Conservation (phyloP, 2,113 vertebrate genomes). For the Natator depressus region DNA sequence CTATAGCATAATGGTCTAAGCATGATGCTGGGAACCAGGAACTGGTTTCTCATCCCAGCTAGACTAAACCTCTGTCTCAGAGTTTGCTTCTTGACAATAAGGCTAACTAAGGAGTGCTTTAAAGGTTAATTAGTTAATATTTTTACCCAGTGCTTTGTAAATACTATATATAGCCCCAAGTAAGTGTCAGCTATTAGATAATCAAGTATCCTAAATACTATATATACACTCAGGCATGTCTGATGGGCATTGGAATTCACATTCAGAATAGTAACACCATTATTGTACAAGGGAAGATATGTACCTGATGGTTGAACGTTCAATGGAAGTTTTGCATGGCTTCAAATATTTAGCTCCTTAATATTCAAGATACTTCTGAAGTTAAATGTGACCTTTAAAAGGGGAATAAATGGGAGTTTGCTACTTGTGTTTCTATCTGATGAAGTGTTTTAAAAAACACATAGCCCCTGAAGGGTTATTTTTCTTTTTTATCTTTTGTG, state of each 20-base stretch:
- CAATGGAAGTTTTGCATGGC: background rate
- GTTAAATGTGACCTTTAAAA: background rate
- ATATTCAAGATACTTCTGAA: background rate
- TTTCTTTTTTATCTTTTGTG: background rate
- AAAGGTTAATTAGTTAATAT: background rate
- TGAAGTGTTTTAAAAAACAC: background rate
- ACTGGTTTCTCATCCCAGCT: background rate
- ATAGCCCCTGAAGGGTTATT: background rate
- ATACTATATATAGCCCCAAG: background rate
- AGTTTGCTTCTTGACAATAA: background rate
- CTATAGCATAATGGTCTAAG: background rate
- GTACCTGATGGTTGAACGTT: background rate
- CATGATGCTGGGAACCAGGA: background rate
- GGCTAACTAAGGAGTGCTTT: background rate
- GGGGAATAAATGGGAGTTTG: background rate
- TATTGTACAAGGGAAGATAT: background rate
- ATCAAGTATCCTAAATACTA: background rate
- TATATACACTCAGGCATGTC: background rate
- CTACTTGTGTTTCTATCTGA: background rate
- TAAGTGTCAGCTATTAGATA: background rate
- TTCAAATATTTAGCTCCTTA: background rate
- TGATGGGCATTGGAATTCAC: background rate
- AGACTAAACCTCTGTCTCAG: background rate
- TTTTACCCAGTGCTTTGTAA: background rate
- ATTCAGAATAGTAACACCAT: background rate